These are phyloP conservation scores for Ormia ochracea DNA, from an alignment of 2,888 invertebrate species.

Conservation along the genomic window DNA sequence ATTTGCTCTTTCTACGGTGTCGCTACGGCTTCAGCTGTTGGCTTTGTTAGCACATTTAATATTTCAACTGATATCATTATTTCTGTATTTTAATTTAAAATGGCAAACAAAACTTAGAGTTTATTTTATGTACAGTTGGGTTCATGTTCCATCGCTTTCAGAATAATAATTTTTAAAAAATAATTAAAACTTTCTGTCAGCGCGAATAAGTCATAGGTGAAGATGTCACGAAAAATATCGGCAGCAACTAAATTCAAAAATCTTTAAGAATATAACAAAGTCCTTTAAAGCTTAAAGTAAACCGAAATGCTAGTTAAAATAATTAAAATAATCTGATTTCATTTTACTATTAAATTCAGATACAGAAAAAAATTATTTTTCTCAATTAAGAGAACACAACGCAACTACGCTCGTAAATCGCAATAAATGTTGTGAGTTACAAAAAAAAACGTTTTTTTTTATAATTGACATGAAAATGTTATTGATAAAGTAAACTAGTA, in stretches of 20 bases:
- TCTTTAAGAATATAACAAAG: too few species aligned
- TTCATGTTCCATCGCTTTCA: too few species aligned
- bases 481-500: not conserved
- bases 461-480: slow-evolving; percentile 18
- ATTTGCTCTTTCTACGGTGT: not conserved
- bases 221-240: too few species aligned
- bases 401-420: not conserved
- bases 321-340: too few species aligned
- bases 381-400: not conserved
- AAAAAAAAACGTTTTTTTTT: not conserved
- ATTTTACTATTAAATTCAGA: not conserved
- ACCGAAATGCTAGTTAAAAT: too few species aligned
- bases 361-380: not conserved
- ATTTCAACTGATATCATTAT: not conserved
- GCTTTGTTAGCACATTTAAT: not conserved
- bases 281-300: too few species aligned
- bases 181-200: too few species aligned
- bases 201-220: too few species aligned
- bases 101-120: too few species aligned
- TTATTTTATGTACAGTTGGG: too few species aligned
- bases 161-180: too few species aligned
- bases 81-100: not conserved
- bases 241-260: too few species aligned
- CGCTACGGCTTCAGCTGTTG: not conserved
- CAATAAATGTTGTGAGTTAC: not conserved